Conservation (phyloP, 35 echinoderm and acorn worm genomes). For the Apostichopus japonicus region DNA sequence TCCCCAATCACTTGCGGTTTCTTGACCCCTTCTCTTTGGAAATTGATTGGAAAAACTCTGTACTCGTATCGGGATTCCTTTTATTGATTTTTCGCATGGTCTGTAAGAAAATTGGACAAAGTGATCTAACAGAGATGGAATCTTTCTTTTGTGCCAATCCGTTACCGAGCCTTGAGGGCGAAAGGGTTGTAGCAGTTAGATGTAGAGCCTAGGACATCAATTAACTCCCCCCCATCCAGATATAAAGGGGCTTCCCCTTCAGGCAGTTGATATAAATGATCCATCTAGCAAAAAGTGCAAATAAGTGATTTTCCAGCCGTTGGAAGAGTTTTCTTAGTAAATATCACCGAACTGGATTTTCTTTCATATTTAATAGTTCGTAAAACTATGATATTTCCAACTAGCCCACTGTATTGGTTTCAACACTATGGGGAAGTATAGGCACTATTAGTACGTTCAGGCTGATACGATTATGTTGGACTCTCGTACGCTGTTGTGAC, state of each 20-base stretch:
- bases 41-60: slow-evolving; percentile 17
- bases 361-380: not conserved
- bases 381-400: not conserved
- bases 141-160: slow-evolving; percentile 14
- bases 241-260: not conserved
- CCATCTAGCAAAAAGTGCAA: not conserved
- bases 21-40: slow-evolving; percentile 17
- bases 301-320: slow-evolving; percentile 6
- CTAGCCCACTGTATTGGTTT: not conserved
- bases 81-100: slow-evolving; percentile 47
- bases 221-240: slow-evolving; percentile 3
- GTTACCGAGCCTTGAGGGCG: not conserved
- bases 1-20: slow-evolving; percentile 7
- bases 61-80: slow-evolving; percentile 15
- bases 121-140: slow-evolving; percentile 29
- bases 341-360: not conserved
- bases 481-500: too few species aligned
- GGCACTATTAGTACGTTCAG: too few species aligned
- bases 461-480: too few species aligned
- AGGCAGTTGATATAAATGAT: slow-evolving; percentile 9
- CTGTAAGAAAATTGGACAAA: slow-evolving; percentile 19
- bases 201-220: not conserved
- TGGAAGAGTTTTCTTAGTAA: not conserved
- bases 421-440: too few species aligned
- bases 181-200: not conserved